Evolutionary conservation across 1,140 invertebrate genomes (phyloP), one percentile per base, ranked within the genome.

Genomic region (Trachymyrmex septentrionalis): DNA sequence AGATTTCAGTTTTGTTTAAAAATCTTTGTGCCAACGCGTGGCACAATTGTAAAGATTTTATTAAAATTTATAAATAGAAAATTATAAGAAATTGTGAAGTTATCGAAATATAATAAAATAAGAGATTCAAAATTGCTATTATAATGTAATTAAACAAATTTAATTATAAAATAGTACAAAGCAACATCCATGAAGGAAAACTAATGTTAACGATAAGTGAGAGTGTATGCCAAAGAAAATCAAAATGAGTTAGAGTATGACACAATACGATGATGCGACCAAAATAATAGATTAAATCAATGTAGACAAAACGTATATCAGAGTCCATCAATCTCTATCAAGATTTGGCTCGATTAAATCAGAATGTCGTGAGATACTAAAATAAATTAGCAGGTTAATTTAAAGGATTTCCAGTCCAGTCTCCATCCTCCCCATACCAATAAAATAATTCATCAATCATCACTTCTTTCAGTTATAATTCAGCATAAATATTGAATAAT

Each of bases 1-100:
- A 86, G 82, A 92, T 87, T 92, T 76, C 86, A 85, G 78, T 91
- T 89, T 72, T 59, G 21, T 59, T 85, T 30, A 16, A 66, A 66
- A 80, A 34, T n/a, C 19, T 64, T 50, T n/a, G n/a, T n/a, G n/a
- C n/a, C n/a, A 19, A 14, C 14, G 24, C 27, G 34, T 77, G 5
- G 19, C n/a, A 16, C 9, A 66, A 10, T 44, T 34, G 0, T 16
- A 21, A 9, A 30, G 12, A 80, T 34, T 64, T 21, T 48, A 14
- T 34, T 16, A 0, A 80, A 34, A 9, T 3, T 30, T 48, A 12
- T 19, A 24, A 10, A 6, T 3, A 44, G 6, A 21, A 55, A 50
- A 12, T 34, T 34, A n/a, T 2, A 44, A n/a, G 50, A n/a, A 21
- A 59, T 27, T 10, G 1, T 71, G 50, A 71, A 27, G 24, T 19